Conservation (phyloP, 2,888 invertebrate genomes). For the Parnassius orleans region DNA sequence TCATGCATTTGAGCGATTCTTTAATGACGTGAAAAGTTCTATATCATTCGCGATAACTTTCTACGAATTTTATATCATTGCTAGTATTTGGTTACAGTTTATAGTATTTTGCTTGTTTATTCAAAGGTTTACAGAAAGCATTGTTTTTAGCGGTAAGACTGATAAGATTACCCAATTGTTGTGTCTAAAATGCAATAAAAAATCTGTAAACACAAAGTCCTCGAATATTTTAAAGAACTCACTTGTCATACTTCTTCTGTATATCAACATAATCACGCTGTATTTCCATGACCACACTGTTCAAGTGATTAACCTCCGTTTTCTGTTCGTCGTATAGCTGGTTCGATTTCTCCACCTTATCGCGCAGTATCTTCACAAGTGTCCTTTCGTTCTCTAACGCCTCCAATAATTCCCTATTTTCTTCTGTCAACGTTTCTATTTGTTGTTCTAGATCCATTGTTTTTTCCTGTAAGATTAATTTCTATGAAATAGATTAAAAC, state of each 20-base stretch:
- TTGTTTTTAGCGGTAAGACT: too few species aligned
- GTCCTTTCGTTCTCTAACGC: slow-evolving; percentile 79
- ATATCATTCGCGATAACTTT: too few species aligned
- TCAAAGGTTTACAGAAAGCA: too few species aligned
- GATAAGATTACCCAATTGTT: too few species aligned
- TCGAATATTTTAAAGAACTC: background rate
- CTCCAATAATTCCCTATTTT: slow-evolving; percentile 70
- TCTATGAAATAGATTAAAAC: background rate
- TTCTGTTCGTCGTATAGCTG: slow-evolving; percentile 75
- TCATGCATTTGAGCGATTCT: too few species aligned
- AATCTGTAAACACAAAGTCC: too few species aligned
- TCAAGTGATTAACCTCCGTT: slow-evolving; percentile 67
- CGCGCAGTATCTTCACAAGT: slow-evolving; percentile 70
- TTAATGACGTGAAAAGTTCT: too few species aligned
- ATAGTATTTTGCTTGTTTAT: too few species aligned
- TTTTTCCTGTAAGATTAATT: slow-evolving; percentile 54
- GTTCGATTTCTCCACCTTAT: slow-evolving; percentile 74
- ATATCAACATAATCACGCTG: slow-evolving; percentile 67
- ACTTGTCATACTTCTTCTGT: slow-evolving; percentile 71
- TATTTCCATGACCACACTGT: slow-evolving; percentile 64
- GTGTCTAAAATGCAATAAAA: too few species aligned
- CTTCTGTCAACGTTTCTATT: slow-evolving; percentile 70
- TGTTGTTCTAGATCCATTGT: slow-evolving; percentile 66
- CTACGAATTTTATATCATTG: too few species aligned
- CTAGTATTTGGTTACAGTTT: too few species aligned